phyloP scores from a whole-genome alignment of 2,797 vertebrate species.

The Sparidentex hasta region DNA sequence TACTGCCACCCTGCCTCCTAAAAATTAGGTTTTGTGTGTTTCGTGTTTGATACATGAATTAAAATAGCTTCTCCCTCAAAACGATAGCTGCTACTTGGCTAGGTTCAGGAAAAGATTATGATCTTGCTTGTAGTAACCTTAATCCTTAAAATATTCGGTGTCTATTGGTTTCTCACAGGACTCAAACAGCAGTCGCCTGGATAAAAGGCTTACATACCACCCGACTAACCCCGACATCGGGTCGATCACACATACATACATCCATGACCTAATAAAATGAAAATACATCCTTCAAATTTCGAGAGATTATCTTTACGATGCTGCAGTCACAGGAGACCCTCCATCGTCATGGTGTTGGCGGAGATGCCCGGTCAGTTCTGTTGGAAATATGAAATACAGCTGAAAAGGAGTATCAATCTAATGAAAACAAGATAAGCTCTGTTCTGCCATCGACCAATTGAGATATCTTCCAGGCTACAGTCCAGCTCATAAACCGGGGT shows the following conservation, averaged over 20 bases:
- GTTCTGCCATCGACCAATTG: neutral
- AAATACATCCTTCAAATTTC: neutral
- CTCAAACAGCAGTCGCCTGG: no score
- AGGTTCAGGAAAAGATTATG: no score
- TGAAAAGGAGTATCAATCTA: neutral
- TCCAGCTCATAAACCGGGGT: slow-evolving; percentile 25
- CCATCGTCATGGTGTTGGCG: neutral
- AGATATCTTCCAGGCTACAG: slow-evolving; percentile 11
- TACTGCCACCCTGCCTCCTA: no score
- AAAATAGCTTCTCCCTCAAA: no score
- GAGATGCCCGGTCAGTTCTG: neutral
- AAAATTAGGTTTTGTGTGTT: neutral
- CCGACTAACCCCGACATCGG: no score
- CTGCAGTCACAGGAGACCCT: neutral
- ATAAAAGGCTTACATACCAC: no score
- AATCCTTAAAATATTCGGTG: no score
- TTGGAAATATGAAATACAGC: neutral
- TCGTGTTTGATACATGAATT: no score
- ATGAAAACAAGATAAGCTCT: neutral
- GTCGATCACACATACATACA: no score
- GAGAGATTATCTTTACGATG: neutral
- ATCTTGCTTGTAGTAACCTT: no score
- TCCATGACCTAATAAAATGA: neutral
- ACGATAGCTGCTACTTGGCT: no score
- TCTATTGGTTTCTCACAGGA: no score